phyloP scores from a whole-genome alignment of 2,113 vertebrate species.

The Elgaria multicarinata region DNA sequence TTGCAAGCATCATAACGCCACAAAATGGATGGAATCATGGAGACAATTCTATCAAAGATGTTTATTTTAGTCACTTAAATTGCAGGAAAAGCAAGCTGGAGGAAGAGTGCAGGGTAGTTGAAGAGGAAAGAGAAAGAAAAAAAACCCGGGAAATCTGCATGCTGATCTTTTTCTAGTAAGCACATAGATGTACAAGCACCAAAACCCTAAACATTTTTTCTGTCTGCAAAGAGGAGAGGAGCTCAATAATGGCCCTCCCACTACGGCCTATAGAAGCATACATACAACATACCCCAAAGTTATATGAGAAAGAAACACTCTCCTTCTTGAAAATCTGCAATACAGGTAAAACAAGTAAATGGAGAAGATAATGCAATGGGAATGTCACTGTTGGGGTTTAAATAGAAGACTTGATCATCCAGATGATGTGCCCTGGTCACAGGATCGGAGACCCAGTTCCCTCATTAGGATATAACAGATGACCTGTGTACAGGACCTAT shows the following conservation, averaged over 20 bases:
- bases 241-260: background rate
- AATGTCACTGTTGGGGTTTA: background rate
- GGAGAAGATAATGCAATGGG: background rate
- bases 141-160: background rate
- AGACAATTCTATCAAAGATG: background rate
- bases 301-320: background rate
- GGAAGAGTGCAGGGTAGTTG: background rate
- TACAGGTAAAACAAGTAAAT: background rate
- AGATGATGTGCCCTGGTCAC: background rate
- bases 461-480: background rate
- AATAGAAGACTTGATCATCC: background rate
- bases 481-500: background rate
- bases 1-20: constrained; percentile 2
- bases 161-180: background rate
- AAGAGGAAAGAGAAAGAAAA: background rate
- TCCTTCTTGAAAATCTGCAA: background rate
- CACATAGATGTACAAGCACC: background rate
- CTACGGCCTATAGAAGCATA: background rate
- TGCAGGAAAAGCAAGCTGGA: background rate
- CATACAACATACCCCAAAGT: background rate
- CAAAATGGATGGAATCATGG: background rate
- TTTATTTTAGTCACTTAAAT: background rate
- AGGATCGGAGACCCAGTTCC: background rate
- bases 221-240: background rate
- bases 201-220: background rate